Base-by-base conservation (phyloP, 2,797 vertebrate species). In the Myoxocephalus aenaeus region DNA sequence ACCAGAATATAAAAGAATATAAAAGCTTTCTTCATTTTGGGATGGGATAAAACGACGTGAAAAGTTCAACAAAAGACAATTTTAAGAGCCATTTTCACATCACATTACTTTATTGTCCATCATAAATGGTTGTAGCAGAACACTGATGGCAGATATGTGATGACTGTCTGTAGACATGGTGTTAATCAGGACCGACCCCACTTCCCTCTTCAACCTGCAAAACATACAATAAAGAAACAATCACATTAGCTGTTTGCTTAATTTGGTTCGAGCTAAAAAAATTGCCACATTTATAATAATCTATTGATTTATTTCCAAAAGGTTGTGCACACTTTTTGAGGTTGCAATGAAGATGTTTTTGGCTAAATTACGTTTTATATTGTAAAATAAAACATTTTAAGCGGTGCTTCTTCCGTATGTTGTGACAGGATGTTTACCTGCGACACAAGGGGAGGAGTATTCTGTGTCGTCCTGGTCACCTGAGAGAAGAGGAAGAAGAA, bases 391-490 rank as follows among this genome's bases (percentile, higher is more conserved):
- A 44, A 44, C 0, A 4, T 22, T 8, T 36, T 5, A 8, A 3
- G 8, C 34, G 25, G 20, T 38, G 34, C n/a, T 17, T 15, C 29
- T 17, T 15, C 29, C 46, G 17, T 29, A 10, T 69, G 18, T 65
- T 6, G 20, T 34, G 58, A 0, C 29, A 32, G 7, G 25, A 7
- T 42, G 3, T 64, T 75, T 73, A 69, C 81, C 80, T 79, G 56
- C 9, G 57, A 14, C 22, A 83, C 84, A 90, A n/a, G 74, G 73
- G 42, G 36, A 81, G 5, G 1, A 71, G 51, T 94, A 95, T 54
- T 91, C 83, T 18, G 65, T 73, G 70, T 92, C 85, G 42, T 77
- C 71, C 12, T 85, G 63, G 46, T 93, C 91, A 88, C 73, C 93
- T 95, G 75, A 65, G 59, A 51, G 5, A 56, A n/a, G n/a, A n/a